Percentiles rank a stretch among this genome's conserved stretches.
These are phyloP conservation scores for Helarctos malayanus DNA, from an alignment of 2,797 vertebrate genomes.

Conservation along the genomic window DNA sequence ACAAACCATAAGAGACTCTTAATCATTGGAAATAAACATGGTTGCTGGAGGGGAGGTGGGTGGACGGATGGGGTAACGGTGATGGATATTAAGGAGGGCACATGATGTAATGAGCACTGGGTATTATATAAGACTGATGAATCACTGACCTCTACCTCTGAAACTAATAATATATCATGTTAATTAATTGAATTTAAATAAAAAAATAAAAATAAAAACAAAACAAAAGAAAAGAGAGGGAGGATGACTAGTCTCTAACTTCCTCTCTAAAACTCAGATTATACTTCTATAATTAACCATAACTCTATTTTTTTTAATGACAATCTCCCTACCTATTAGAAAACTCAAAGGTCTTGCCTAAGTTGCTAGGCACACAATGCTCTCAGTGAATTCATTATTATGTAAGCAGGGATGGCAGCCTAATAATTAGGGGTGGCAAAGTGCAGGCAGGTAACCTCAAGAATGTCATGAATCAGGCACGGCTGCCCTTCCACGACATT, in stretches of 20 bases:
- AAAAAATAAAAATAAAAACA: neutral
- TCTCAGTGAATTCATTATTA: neutral
- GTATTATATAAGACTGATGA: neutral
- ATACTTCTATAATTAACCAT: neutral
- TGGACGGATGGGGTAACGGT: neutral
- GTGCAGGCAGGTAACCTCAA: neutral
- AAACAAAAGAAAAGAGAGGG: neutral
- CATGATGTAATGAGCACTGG: neutral
- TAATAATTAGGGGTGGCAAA: neutral
- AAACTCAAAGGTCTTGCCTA: constrained; percentile 18
- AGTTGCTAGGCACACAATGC: neutral
- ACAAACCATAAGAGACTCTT: neutral
- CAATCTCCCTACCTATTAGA: neutral
- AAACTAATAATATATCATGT: neutral
- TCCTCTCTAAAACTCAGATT: constrained; percentile 19
- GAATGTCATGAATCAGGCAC: neutral
- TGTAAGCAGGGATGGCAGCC: neutral
- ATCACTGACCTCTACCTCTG: neutral
- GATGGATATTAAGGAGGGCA: neutral
- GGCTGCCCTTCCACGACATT: neutral
- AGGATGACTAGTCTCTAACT: neutral
- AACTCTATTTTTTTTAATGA: neutral
- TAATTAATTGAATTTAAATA: neutral
- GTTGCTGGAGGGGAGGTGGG: neutral
- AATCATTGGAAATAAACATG: neutral